These are phyloP conservation scores for Manis pentadactyla DNA, from an alignment of 2,797 vertebrate genomes.

Conservation along the genomic window DNA sequence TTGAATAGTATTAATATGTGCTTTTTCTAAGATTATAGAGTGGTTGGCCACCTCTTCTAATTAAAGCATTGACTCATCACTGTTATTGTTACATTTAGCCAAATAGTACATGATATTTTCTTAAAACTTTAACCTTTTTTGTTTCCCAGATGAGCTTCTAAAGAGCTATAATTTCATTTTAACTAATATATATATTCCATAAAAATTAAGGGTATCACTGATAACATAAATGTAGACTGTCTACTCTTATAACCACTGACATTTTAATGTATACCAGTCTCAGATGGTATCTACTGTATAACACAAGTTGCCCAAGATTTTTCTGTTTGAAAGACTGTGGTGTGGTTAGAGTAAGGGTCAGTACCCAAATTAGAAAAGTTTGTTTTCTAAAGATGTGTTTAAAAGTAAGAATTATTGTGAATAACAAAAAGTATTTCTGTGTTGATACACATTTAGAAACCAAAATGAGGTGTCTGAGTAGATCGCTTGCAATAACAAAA, in stretches of 20 bases:
- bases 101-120: not conserved
- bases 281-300: not conserved
- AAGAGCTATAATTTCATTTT: not conserved
- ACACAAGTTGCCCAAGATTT: not conserved
- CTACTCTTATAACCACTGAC: not conserved
- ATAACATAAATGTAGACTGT: not conserved
- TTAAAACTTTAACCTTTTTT: conserved; percentile 14
- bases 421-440: not conserved
- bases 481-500: not conserved
- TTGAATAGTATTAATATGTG: not conserved
- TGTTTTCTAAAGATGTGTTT: conserved; percentile 31
- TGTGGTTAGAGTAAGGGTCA: not conserved
- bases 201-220: conserved; percentile 17
- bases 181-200: not conserved
- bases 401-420: not conserved
- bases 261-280: not conserved
- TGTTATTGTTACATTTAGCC: not conserved
- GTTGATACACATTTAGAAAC: not conserved
- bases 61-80: not conserved
- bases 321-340: conserved; percentile 35
- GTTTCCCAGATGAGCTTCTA: conserved; percentile 6
- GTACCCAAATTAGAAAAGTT: not conserved
- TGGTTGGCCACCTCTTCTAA: conserved; percentile 30
- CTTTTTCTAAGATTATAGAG: conserved; percentile 45
- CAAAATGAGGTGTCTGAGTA: not conserved